Base-by-base conservation (phyloP, 2,797 vertebrate genomes). In the Fundulus diaphanus region DNA sequence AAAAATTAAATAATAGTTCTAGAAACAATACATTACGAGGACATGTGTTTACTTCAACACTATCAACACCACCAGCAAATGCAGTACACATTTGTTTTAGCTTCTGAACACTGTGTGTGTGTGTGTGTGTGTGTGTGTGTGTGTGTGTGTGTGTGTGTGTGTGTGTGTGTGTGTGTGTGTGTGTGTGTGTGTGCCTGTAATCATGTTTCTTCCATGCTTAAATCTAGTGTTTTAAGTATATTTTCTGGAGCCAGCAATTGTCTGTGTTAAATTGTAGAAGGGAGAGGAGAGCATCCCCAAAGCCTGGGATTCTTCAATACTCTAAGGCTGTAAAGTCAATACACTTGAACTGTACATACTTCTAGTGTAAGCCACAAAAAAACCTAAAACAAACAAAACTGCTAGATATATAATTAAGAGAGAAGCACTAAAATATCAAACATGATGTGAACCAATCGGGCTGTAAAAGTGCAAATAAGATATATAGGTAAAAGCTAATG, bases 401-500 rank as follows among this genome's bases (percentile, higher is more conserved):
- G 44, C 35, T 7, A 69, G 72, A 56, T 52, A 52, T 72, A 65
- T 1, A 31, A 61, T 22, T 18, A 76, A 67, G 15, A 82, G 70
- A 69, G 44, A 24, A 76, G 59, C 56, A 40, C 59, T 72, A 42
- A 68, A 52, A 77, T 49, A 18, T 61, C 18, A 33, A 22, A 75
- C 40, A 46, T 73, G 81, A 37, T 56, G 78, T 84, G 83, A 86
- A 86, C 61, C 44, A 27, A 69, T 7, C 20, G 79, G 57, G 33
- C 72, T 79, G 77, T 87, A 69, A 80, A 73, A 29, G 73, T 76
- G 68, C 77, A 81, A 76, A 77, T 70, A 80, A 87, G 79, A 88
- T 88, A 72, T 92, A 79, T 88, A 86, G 79, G 74, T 81, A 82
- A 86, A 87, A 85, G 85, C 85, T 88, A 93, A 93, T 92, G 91